phyloP scores from a whole-genome alignment of 1,140 invertebrate species.

The Brachionus sp. region DNA sequence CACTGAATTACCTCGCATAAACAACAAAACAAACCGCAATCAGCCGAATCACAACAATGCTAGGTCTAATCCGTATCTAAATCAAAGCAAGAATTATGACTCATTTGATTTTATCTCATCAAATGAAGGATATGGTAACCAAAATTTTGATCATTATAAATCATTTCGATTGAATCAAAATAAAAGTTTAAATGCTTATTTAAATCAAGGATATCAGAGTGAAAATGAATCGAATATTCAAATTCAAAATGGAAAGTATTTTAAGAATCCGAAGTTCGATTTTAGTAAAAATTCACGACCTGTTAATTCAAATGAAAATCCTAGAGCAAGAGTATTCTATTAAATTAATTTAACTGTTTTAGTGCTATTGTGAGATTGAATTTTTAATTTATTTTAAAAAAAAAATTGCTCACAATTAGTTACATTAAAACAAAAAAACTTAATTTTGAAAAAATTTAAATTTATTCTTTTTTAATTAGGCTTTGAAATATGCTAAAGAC shows the following conservation, averaged over 20 bases:
- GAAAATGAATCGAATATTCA: neutral
- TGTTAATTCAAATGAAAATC: neutral
- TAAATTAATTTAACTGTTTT: neutral
- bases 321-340: conserved; percentile 25
- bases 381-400: too few relatives aligned
- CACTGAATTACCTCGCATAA: neutral
- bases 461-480: neutral
- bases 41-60: neutral
- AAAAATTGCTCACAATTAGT: neutral
- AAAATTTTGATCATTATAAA: conserved; percentile 7
- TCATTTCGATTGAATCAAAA: neutral
- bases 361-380: neutral
- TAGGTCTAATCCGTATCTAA: neutral
- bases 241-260: conserved; percentile 8
- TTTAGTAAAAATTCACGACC: neutral
- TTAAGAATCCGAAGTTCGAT: conserved; percentile 17
- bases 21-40: neutral
- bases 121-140: neutral
- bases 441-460: neutral
- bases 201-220: neutral
- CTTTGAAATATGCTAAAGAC: conserved; percentile 26
- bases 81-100: neutral
- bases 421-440: neutral
- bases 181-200: neutral
- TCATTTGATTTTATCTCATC: conserved; percentile 18